Evolutionary conservation across 1,140 invertebrate genomes (phyloP).

Genomic region (Leptinotarsa undecemlineata): DNA sequence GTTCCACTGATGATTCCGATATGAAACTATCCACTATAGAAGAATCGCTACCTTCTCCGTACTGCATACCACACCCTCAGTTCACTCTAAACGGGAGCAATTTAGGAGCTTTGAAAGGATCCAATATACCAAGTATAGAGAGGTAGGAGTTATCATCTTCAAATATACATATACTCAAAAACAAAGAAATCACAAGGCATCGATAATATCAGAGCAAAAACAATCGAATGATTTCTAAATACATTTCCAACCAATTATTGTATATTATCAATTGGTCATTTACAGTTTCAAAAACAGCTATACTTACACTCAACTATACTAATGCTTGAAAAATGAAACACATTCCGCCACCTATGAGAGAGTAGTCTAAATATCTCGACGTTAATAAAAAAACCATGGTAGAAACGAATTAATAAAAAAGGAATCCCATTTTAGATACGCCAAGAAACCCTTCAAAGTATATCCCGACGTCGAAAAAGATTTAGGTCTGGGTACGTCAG

Average conservation of each 20-base stretch:
- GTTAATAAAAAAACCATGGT: too few relatives aligned
- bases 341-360: too few relatives aligned
- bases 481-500: conserved; percentile 82
- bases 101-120: conserved; percentile 47
- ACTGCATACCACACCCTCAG: conserved; percentile 76
- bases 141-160: neutral
- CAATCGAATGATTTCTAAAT: too few relatives aligned
- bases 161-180: neutral
- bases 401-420: too few relatives aligned
- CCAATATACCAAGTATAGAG: conserved; percentile 26
- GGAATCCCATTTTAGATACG: conserved; percentile 18
- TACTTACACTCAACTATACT: too few relatives aligned
- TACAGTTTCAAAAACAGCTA: too few relatives aligned
- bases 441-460: conserved; percentile 59
- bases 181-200: neutral
- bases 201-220: too few relatives aligned
- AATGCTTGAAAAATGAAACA: too few relatives aligned
- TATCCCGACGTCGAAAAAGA: conserved; percentile 75
- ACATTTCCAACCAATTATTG: too few relatives aligned
- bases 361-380: too few relatives aligned
- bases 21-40: conserved; percentile 64
- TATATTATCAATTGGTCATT: too few relatives aligned
- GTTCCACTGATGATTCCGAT: conserved; percentile 56
- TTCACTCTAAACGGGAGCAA: conserved; percentile 66
- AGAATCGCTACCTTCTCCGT: conserved; percentile 68